Evolutionary conservation across 2,797 vertebrate species (phyloP).

Genomic region (Lepilemur septentrionalis): DNA sequence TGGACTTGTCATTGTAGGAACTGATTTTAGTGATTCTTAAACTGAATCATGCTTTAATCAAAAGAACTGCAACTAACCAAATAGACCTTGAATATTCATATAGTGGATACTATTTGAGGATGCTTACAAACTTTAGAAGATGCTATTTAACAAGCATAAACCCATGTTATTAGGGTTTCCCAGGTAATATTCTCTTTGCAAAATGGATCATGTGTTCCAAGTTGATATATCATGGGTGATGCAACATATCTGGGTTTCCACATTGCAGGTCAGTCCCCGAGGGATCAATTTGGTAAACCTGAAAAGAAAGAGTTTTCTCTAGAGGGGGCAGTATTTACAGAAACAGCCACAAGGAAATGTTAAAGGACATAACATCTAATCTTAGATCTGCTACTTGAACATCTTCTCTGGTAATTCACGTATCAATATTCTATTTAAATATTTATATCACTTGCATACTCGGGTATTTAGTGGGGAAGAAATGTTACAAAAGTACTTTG

Average conservation of each 20-base stretch:
- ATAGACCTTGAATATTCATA: not conserved
- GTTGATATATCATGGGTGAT: conserved; percentile 21
- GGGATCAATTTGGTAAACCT: conserved; percentile 49
- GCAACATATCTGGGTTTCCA: conserved; percentile 32
- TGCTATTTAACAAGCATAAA: not conserved
- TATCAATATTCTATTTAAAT: not conserved
- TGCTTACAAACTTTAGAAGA: not conserved
- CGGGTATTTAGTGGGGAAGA: not conserved
- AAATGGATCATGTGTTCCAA: not conserved
- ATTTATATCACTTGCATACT: not conserved
- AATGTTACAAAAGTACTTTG: not conserved
- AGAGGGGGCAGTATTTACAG: conserved; percentile 39
- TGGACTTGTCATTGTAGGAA: not conserved
- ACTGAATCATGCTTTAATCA: not conserved
- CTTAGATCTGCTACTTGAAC: not conserved
- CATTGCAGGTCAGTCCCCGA: not conserved
- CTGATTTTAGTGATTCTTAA: not conserved
- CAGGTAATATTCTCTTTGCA: not conserved
- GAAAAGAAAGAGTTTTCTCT: conserved; percentile 42
- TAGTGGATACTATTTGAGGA: not conserved
- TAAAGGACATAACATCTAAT: not conserved
- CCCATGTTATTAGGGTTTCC: not conserved
- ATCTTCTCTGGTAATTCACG: not conserved
- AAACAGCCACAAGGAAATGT: not conserved
- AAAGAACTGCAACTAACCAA: not conserved